phyloP scores from a whole-genome alignment of 2,113 vertebrate genomes.

The Chiloscyllium plagiosum region DNA sequence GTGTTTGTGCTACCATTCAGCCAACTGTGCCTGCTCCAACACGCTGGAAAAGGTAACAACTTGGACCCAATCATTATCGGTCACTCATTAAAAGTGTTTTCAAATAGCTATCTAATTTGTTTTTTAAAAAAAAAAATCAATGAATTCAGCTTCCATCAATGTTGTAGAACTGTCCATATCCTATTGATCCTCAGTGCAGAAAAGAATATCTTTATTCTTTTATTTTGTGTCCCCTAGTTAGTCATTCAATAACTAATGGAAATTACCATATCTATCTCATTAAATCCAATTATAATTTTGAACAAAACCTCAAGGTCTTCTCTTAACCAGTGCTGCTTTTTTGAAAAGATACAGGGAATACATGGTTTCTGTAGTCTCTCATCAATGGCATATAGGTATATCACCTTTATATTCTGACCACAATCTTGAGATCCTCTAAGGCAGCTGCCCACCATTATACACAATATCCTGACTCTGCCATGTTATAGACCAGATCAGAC shows the following conservation, averaged over 20 bases:
- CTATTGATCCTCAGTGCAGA: not conserved
- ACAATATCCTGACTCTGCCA: not conserved
- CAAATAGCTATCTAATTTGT: not conserved
- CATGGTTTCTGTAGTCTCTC: not conserved
- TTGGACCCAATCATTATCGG: not conserved
- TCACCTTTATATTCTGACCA: not conserved
- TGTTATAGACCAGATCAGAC: not conserved
- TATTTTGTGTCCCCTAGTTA: not conserved
- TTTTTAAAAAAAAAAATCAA: not conserved
- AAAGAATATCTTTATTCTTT: not conserved
- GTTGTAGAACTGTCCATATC: not conserved
- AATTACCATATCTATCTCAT: not conserved
- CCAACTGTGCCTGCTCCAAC: not conserved
- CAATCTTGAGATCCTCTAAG: not conserved
- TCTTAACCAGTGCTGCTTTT: not conserved
- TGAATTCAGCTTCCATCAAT: not conserved
- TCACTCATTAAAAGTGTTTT: not conserved
- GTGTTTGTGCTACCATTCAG: not conserved
- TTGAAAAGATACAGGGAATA: not conserved
- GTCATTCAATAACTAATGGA: not conserved
- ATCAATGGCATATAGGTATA: not conserved
- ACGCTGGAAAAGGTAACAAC: not conserved
- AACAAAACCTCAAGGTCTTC: not conserved
- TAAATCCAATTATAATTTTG: not conserved
- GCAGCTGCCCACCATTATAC: not conserved